Evolutionary conservation across 2,888 invertebrate genomes (phyloP), one percentile per base, ranked within the genome.

Genomic region (Callyntrura sp.): DNA sequence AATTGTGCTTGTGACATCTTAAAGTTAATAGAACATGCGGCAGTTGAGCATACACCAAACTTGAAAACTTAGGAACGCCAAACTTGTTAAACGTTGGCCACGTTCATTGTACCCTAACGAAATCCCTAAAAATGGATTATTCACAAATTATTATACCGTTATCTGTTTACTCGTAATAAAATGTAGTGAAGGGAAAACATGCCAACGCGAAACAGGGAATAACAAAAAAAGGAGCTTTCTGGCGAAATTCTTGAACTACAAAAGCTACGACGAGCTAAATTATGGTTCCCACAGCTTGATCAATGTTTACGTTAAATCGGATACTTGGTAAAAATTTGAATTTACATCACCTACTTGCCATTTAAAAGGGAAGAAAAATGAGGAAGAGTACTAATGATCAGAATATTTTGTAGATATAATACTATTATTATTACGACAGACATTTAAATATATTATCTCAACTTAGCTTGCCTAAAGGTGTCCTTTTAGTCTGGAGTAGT

Each of bases 391-490:
- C 8, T 28, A 25, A 65, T 12, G 70, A 17, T 43, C 43, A 70
- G 35, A 6, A 70, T 70, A 70, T 48, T 25, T 76, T 20, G 51
- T 51, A 25, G 17, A 76, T 35, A 28, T 43, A 81, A 81, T 57
- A 57, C 35, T 3, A 60, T 35, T 81, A 25, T 2, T n/a, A 51
- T n/a, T 51, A 51, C 2, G 3, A 48, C 55, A 55, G 78, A 81
- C 60, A 20, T 43, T 35, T 60, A 81, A 60, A 57, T 6, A 12
- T 60, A 35, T n/a, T 14, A 23, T 25, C 70, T 78, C 25, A n/a
- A 12, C 1, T 51, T 51, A 35, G 6, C 35, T 35, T 78, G 78
- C 55, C 78, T 4, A 1, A 17, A 35, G 78, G 55, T 55, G 14
- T 55, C 17, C 1, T 60, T 60, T 20, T 23, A n/a, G 6, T 14